A percentile compares a stretch with the other conserved stretches of the same genome.
phyloP scores from a whole-genome alignment of 2,888 invertebrate species.

The Chrysolina americana region DNA sequence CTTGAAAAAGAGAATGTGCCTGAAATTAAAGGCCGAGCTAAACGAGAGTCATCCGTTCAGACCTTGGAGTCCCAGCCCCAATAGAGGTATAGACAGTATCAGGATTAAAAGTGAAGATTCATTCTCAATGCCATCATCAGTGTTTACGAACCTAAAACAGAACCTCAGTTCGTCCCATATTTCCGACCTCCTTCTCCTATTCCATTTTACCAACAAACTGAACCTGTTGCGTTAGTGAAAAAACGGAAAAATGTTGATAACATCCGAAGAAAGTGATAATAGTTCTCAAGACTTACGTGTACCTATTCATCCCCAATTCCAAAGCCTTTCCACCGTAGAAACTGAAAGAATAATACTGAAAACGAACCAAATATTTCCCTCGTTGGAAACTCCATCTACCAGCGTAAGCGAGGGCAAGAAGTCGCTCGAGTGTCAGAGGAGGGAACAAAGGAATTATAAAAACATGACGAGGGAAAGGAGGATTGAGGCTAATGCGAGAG shows the following conservation, averaged over 20 bases:
- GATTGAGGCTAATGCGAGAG: conserved; percentile 95
- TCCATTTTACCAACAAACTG: conserved; percentile 50
- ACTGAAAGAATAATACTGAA: conserved; percentile 61
- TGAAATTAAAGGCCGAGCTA: conserved; percentile 66
- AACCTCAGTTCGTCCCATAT: conserved; percentile 53
- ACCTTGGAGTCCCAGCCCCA: conserved; percentile 75
- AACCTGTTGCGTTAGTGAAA: conserved; percentile 62
- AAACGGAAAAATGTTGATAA: conserved; percentile 49
- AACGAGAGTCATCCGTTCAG: conserved; percentile 73
- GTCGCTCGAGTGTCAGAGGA: conserved; percentile 42
- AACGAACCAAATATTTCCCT: conserved; percentile 63
- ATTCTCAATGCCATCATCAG: conserved; percentile 49
- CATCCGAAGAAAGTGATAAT: conserved; percentile 36
- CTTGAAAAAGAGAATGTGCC: conserved; percentile 80
- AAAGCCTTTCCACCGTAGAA: conserved; percentile 57
- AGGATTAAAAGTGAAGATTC: conserved; percentile 39
- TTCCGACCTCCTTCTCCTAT: conserved; percentile 65
- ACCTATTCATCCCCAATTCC: conserved; percentile 61
- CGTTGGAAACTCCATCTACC: conserved; percentile 45
- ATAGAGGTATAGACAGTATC: conserved; percentile 16
- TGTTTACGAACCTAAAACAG: conserved; percentile 43
- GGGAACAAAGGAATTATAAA: conserved; percentile 90
- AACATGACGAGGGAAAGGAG: conserved; percentile 95
- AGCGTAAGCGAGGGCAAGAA: conserved; percentile 34
- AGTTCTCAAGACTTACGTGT: conserved; percentile 56